Base-by-base conservation (phyloP, 2,888 invertebrate species). In the Drosophila ezoana region DNA sequence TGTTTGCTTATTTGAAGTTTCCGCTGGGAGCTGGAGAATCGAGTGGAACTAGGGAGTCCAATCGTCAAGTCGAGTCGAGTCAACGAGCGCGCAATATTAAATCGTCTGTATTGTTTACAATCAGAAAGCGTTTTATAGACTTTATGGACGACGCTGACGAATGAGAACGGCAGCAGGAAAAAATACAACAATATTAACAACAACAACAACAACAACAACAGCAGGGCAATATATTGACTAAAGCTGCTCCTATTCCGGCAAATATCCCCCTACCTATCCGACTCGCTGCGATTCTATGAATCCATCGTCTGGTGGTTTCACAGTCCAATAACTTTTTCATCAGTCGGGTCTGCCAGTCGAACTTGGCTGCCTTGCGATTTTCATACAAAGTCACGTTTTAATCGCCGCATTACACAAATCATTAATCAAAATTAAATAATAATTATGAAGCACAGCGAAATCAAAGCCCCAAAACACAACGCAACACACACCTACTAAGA, bases 371-470 rank as follows among this genome's bases (percentile, higher is more conserved):
- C 58, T 63, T 81, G 67, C 63, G 44, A 60, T 68, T 70, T 79
- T 71, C 54, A 44, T 62, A 72, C 67, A 83, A 74, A 87, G 85
- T 87, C 87, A 85, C 81, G 87, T 84, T 89, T 87, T 82, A 87
- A 89, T 84, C 82, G 82, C 65, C 74, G 58, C 67, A 75, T 77
- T 84, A 76, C 78, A 69, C 67, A 75, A 89, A 82, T 87, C 87
- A 87, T 87, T 87, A 89, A 87, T 87, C 89, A 89, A 85, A 89
- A 87, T 87, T 82, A 87, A 89, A 89, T 72, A 84, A 85, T 87
- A 89, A 87, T 87, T 89, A 87, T 76, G 70, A 63, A 65, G 70
- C 74, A 64, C 45, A 62, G 62, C 72, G 51, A 67, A 84, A 77
- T 69, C 66, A 69, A 63, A 61, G 40, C 13, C 49, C 49, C 48